A percentile compares a stretch with the other conserved stretches of the same genome.
Conservation (phyloP, 1,140 invertebrate species). For the Anagrus nilaparvatae region DNA sequence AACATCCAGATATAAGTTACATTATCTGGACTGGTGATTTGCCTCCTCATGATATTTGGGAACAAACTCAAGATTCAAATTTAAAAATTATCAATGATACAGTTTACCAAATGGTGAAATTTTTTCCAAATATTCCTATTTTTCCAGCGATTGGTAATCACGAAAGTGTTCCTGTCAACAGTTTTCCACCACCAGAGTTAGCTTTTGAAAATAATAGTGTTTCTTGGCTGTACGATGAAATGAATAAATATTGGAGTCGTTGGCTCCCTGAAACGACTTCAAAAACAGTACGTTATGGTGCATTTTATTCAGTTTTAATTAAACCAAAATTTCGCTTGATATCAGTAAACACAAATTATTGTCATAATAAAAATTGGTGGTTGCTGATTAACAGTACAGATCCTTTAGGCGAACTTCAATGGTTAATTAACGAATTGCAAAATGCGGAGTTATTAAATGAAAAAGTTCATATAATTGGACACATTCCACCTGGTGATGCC, state of each 20-base stretch:
- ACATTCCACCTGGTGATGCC: constrained; percentile 91
- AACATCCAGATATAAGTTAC: constrained; percentile 93
- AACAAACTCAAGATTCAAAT: constrained; percentile 85
- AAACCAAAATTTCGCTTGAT: constrained; percentile 79
- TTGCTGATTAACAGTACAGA: constrained; percentile 91
- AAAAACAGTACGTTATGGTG: constrained; percentile 73
- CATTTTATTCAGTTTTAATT: constrained; percentile 80
- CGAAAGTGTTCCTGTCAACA: constrained; percentile 91
- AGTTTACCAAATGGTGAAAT: constrained; percentile 69
- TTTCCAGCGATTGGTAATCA: constrained; percentile 94
- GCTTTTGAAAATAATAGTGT: constrained; percentile 72
- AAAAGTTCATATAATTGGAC: constrained; percentile 95
- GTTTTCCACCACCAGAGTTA: constrained; percentile 84
- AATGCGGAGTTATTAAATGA: constrained; percentile 85
- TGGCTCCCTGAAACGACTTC: constrained; percentile 81
- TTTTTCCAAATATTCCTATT: constrained; percentile 83
- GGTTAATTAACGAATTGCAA: constrained; percentile 90
- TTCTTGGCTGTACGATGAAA: constrained; percentile 85
- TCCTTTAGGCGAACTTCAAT: constrained; percentile 85
- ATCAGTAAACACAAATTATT: constrained; percentile 90
- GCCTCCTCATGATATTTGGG: constrained; percentile 97
- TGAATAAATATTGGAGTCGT: constrained; percentile 73
- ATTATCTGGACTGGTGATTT: constrained; percentile 98
- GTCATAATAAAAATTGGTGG: constrained; percentile 97
- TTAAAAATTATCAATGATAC: constrained; percentile 74